These are phyloP conservation scores for Drosophila austrosaltans DNA, from an alignment of 2,888 invertebrate species.

Conservation along the genomic window DNA sequence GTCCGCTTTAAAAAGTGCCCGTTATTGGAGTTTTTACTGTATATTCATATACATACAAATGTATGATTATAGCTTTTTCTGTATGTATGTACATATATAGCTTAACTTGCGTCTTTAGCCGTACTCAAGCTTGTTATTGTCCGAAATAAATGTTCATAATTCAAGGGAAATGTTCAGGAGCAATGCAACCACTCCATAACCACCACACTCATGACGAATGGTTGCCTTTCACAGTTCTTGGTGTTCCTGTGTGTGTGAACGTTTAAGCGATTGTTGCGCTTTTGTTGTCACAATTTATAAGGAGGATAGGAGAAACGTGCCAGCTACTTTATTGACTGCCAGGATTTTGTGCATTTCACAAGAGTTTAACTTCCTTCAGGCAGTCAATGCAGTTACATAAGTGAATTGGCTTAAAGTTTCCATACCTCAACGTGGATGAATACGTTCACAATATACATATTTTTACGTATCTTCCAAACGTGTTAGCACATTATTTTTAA, in stretches of 20 bases:
- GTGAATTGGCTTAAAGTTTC: background rate
- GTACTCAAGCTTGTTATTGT: slow-evolving; percentile 6
- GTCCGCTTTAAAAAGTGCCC: too few species aligned
- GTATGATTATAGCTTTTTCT: background rate
- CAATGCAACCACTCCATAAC: background rate
- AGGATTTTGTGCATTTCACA: background rate
- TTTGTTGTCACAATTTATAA: slow-evolving; percentile 4
- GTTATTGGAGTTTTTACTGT: too few species aligned
- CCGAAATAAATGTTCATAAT: slow-evolving; percentile 20
- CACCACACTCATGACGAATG: background rate
- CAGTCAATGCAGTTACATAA: background rate
- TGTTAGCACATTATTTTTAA: too few species aligned
- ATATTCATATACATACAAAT: background rate
- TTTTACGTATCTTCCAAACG: too few species aligned
- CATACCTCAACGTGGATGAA: background rate
- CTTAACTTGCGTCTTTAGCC: background rate
- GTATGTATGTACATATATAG: background rate
- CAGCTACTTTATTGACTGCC: slow-evolving; percentile 7
- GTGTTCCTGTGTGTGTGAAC: background rate
- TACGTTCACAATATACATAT: too few species aligned
- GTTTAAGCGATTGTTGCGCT: slow-evolving; percentile 3
- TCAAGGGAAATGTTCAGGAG: slow-evolving; percentile 9
- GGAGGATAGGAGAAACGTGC: background rate
- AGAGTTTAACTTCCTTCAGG: background rate
- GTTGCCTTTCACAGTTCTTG: background rate